Base-by-base conservation (phyloP, 2,113 vertebrate genomes). In the Sprattus sprattus region DNA sequence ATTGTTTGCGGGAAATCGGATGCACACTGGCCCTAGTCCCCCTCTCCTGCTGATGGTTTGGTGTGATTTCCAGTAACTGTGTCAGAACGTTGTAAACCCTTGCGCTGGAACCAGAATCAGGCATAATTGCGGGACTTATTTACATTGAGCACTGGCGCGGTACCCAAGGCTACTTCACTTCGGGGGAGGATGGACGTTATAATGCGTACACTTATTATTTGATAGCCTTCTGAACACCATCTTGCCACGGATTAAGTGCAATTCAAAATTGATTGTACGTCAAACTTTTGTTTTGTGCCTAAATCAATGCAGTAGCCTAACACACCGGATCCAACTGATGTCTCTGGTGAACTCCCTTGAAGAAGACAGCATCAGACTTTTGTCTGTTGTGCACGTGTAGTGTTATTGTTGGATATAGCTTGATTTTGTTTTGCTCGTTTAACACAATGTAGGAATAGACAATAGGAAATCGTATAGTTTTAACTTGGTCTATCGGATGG, bases 1-100 rank as follows among this genome's bases (percentile, higher is more conserved):
- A 47, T 54, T 60, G 81, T 81, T 82, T 46, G 81, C 81, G 57
- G 44, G 75, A 25, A 60, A 57, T 22, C 60, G 67, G 86, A 83
- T 75, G 71, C 71, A 39, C 71, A 39, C 71, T 16, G 32, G 28
- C 25, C 64, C 64, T 4, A 32, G 64, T 32, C 64, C 64, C 44
- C 28, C 71, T 78, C 67, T 64, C 2, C 71, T 78, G 71, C 32
- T 13, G 71, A 78, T 78, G 28, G 71, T 78, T 78, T 39, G 71
- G 28, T 67, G 83, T 86, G 67, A 49, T 67, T 32, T 86, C 80
- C 50, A 44, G 54, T 32, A 46, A 64, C 54, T 60, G 52, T 86
- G 82, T 83, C 67, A 81, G 32, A 54, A 45, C 45, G 82, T 83
- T 83, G 50, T 39, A 78, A 78, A 78, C 10, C 32, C 71, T 32